phyloP scores from a whole-genome alignment of 2,797 vertebrate species.

The Sebastes jordani region DNA sequence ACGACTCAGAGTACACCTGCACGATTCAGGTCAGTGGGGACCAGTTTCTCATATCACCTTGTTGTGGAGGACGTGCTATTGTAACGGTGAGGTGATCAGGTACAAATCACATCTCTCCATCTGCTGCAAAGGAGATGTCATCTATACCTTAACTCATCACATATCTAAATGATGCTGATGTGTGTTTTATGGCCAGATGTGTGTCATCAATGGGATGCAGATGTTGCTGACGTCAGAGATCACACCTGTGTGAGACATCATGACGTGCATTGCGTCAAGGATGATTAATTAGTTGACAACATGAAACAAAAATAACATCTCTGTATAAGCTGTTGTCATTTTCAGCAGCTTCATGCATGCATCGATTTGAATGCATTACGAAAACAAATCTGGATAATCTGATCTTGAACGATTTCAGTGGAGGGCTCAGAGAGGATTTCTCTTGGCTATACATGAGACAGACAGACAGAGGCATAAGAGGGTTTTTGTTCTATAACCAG shows the following conservation, averaged over 20 bases:
- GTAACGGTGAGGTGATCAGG: conserved; percentile 29
- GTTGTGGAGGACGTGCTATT: conserved; percentile 29
- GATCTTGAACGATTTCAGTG: conserved; percentile 29
- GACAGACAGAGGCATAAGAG: background rate
- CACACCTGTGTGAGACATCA: conserved; percentile 42
- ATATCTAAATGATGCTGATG: background rate
- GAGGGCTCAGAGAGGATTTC: conserved; percentile 28
- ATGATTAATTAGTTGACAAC: background rate
- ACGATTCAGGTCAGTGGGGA: conserved; percentile 91
- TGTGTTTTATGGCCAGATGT: conserved; percentile 9
- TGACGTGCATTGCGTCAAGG: conserved; percentile 47
- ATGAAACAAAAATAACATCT: background rate
- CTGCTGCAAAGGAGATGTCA: conserved; percentile 5
- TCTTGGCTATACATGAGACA: conserved; percentile 8
- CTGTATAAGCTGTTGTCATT: background rate
- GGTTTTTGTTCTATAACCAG: background rate
- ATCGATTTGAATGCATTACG: conserved; percentile 31
- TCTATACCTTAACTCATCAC: background rate
- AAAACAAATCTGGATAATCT: conserved; percentile 50
- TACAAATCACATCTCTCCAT: background rate
- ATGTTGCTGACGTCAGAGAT: conserved; percentile 31
- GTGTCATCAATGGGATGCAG: conserved; percentile 37
- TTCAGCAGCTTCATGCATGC: conserved; percentile 6
- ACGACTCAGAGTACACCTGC: conserved; percentile 97
- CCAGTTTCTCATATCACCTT: conserved; percentile 36